These are phyloP conservation scores for Kradibia gibbosae DNA, from an alignment of 1,140 invertebrate species.

Conservation along the genomic window DNA sequence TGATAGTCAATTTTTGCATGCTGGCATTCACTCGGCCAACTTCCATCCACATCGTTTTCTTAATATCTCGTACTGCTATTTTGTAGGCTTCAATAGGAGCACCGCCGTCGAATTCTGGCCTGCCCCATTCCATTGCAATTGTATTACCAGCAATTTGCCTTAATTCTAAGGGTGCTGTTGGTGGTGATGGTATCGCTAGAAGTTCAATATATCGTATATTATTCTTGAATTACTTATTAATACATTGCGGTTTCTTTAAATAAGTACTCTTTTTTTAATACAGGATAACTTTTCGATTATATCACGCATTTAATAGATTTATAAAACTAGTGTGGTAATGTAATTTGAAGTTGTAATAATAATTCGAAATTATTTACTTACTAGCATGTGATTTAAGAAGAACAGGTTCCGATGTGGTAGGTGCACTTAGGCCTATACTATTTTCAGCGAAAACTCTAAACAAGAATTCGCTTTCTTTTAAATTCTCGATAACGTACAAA, in stretches of 20 bases:
- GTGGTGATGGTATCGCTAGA: conserved; percentile 88
- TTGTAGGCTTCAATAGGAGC: conserved; percentile 92
- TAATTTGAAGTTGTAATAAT: neutral
- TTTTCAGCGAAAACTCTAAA: conserved; percentile 96
- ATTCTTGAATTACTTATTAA: neutral
- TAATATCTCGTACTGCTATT: conserved; percentile 91
- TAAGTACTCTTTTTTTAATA: conserved; percentile 16
- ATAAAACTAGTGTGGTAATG: neutral
- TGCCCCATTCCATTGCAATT: conserved; percentile 92
- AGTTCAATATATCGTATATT: neutral
- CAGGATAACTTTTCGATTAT: neutral
- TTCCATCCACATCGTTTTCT: conserved; percentile 97
- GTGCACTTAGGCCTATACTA: conserved; percentile 85
- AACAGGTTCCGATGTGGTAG: conserved; percentile 84
- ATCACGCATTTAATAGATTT: neutral
- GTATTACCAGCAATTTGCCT: conserved; percentile 86
- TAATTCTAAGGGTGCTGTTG: conserved; percentile 90
- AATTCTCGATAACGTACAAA: conserved; percentile 87
- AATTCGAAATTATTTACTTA: conserved; percentile 77
- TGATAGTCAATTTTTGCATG: conserved; percentile 87
- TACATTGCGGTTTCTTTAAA: conserved; percentile 18
- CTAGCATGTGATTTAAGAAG: conserved; percentile 94
- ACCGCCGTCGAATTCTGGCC: conserved; percentile 94
- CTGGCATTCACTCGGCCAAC: conserved; percentile 88
- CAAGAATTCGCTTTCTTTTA: conserved; percentile 90